Evolutionary conservation across 2,113 vertebrate genomes (phyloP).

Genomic region (Zosterops hypoxanthus): DNA sequence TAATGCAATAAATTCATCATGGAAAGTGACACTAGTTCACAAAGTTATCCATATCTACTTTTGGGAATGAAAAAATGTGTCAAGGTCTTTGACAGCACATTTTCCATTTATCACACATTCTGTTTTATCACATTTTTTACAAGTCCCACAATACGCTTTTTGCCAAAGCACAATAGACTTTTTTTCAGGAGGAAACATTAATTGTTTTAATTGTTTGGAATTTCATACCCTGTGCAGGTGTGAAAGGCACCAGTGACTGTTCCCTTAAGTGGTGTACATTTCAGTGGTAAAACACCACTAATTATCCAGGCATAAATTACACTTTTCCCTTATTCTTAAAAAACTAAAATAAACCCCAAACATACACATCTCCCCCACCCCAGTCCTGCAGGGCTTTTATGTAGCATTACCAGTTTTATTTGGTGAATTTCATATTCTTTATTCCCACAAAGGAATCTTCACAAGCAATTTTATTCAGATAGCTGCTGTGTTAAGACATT

Average conservation of each 20-base stretch:
- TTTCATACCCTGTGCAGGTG: constrained; percentile 53
- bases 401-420: not conserved
- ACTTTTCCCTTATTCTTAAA: not conserved
- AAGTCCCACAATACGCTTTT: not conserved
- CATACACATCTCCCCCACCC: too few relatives aligned
- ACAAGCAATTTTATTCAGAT: not conserved
- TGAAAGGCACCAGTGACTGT: not conserved
- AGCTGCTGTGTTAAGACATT: not conserved
- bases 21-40: not conserved
- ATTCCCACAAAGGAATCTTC: not conserved
- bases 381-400: not conserved
- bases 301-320: constrained; percentile 45
- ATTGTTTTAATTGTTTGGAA: constrained; percentile 50
- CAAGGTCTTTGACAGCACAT: not conserved
- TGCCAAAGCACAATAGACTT: not conserved
- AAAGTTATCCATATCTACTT: not conserved
- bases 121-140: not conserved
- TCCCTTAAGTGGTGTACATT: constrained; percentile 42
- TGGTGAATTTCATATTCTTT: not conserved
- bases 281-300: constrained; percentile 32
- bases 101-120: not conserved
- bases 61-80: not conserved
- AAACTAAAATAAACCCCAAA: not conserved
- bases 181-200: not conserved
- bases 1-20: not conserved